Percentiles rank a stretch among this genome's conserved stretches.
Conservation (phyloP, 1,140 invertebrate species). For the Drosophila sucinea region DNA sequence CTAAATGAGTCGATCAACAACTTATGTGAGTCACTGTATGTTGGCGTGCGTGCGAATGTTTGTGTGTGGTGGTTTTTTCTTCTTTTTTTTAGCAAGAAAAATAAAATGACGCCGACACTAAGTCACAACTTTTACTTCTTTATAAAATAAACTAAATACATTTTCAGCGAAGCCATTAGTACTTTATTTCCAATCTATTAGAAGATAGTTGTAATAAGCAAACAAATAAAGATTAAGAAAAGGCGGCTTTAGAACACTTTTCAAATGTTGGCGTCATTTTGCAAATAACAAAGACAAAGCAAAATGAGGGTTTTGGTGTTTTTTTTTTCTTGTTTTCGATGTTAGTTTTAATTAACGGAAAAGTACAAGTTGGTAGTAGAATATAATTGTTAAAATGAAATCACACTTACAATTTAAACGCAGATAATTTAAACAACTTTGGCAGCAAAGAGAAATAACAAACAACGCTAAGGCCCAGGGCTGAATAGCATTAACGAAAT, state of each 20-base stretch:
- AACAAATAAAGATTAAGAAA: constrained; percentile 4
- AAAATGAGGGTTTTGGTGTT: not conserved
- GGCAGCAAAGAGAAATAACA: constrained; percentile 37
- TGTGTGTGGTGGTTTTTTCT: constrained; percentile 74
- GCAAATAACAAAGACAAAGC: constrained; percentile 39
- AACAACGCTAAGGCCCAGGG: constrained; percentile 36
- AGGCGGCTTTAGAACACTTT: constrained; percentile 38
- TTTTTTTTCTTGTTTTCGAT: not conserved
- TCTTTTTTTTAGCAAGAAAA: constrained; percentile 78
- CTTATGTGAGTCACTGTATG: constrained; percentile 1
- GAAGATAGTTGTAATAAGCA: not conserved
- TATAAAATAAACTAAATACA: not conserved
- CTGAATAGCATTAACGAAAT: constrained; percentile 6
- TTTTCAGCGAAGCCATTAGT: not conserved
- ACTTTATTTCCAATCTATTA: not conserved
- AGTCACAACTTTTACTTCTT: constrained; percentile 26
- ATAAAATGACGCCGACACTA: constrained; percentile 71
- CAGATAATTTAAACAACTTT: constrained; percentile 15
- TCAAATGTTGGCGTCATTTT: constrained; percentile 68
- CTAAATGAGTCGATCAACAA: not conserved
- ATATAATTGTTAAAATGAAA: not conserved
- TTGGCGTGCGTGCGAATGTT: constrained; percentile 29
- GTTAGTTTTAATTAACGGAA: not conserved
- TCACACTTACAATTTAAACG: constrained; percentile 33
- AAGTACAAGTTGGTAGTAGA: not conserved